Conservation (phyloP, 2,113 vertebrate species). For the Pangasianodon gigas region DNA sequence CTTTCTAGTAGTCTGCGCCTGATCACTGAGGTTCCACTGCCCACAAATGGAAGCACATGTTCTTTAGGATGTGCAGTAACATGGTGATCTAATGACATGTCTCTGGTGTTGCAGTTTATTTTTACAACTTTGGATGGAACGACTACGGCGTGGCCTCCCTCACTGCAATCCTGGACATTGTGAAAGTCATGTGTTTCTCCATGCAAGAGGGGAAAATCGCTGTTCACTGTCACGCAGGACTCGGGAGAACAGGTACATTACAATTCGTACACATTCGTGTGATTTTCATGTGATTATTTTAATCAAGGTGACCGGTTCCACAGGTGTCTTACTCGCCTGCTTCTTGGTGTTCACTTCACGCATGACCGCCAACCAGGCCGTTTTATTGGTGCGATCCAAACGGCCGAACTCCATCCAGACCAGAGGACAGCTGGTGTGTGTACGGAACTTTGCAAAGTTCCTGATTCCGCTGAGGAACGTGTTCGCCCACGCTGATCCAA, state of each 20-base stretch:
- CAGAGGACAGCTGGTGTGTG: conserved; percentile 85
- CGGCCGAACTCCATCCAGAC: conserved; percentile 93
- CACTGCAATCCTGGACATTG: conserved; percentile 94
- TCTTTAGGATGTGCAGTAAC: neutral
- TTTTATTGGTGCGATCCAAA: conserved; percentile 87
- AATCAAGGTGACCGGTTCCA: conserved; percentile 28
- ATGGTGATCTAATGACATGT: neutral
- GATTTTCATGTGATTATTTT: neutral
- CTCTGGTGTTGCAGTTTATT: conserved; percentile 82
- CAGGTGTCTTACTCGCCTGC: conserved; percentile 92
- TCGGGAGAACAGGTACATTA: conserved; percentile 88
- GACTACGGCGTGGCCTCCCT: conserved; percentile 94
- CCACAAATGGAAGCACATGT: neutral
- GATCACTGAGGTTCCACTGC: neutral
- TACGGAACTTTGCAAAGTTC: conserved; percentile 88
- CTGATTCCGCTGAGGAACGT: conserved; percentile 84
- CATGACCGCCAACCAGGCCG: conserved; percentile 92
- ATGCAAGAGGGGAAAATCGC: conserved; percentile 93
- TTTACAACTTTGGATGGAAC: conserved; percentile 98
- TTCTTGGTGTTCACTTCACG: conserved; percentile 88
- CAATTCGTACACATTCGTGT: accelerated
- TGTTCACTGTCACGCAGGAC: conserved; percentile 92
- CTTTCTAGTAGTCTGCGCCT: no score
- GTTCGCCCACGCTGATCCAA: conserved; percentile 84
- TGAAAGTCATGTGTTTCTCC: conserved; percentile 95